Base-by-base conservation (phyloP, 2,888 invertebrate genomes). In the Xylota segnis region DNA sequence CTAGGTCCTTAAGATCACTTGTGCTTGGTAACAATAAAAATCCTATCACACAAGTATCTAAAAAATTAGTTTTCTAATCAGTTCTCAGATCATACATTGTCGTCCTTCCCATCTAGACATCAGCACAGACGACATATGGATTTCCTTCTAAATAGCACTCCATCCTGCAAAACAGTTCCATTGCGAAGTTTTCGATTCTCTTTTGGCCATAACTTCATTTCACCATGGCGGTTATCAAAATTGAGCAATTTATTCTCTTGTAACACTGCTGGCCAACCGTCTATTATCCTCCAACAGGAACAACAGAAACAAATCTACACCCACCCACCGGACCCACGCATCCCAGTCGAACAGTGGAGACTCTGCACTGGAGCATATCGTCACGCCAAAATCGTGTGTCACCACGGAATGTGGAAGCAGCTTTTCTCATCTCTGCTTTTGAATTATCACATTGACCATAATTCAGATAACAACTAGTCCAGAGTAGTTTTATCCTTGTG, bases 371-470 rank as follows among this genome's bases (percentile, higher is more conserved):
- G 10, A 76, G 66, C 76, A 76, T 76, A 76, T 81, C 81, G 71
- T 86, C 76, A 76, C 56, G 65, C 76, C 59, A 63, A 81, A 84
- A 78, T 84, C 71, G 75, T 59, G 71, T 84, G 86, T 81, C 86
- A 76, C 84, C 84, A 86, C 71, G 86, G 58, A 76, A 82, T 82
- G 77, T 82, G 76, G 43, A 76, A 76, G 66, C 68, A 76, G 71
- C 76, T 82, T 68, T 61, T 77, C 86, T 82, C 82, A 82, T 77
- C 71, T 88, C 88, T 88, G 88, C 81, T 87, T 83, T 87, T 88
- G 87, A 88, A 86, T 87, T 88, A 88, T 88, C 88, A 87, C 88
- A 78, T 83, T 87, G 75, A 66, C 87, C 87, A 88, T 88, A 87
- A 88, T 87, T 88, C 87, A 88, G 88, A 88, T 88, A 87, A 88